Evolutionary conservation across 2,888 invertebrate genomes (phyloP).

Genomic region (Aleiodes testaceus): DNA sequence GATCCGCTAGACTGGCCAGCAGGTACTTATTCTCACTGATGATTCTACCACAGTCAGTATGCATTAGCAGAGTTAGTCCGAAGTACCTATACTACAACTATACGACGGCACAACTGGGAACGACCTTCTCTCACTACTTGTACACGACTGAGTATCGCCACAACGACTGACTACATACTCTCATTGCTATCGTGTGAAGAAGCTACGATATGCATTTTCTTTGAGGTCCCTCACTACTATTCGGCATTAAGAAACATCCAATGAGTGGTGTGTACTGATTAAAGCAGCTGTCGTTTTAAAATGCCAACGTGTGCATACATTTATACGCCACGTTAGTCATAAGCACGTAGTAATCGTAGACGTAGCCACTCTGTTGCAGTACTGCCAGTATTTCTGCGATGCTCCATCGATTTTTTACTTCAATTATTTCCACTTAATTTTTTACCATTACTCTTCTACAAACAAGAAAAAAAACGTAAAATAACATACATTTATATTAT

Average conservation of each 20-base stretch:
- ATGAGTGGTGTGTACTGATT: constrained; percentile 4
- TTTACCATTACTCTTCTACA: too few species aligned
- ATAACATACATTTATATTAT: too few species aligned
- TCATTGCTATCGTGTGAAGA: background rate
- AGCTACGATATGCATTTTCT: constrained; percentile 7
- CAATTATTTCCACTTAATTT: background rate
- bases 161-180: background rate
- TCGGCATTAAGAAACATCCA: background rate
- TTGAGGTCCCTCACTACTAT: constrained; percentile 11
- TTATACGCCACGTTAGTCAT: constrained; percentile 20
- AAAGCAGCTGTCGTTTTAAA: constrained; percentile 10
- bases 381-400: constrained; percentile 10
- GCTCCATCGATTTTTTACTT: constrained; percentile 6
- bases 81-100: background rate
- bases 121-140: constrained; percentile 32
- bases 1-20: constrained; percentile 30
- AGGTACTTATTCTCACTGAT: constrained; percentile 29
- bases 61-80: constrained; percentile 15
- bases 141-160: background rate
- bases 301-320: constrained; percentile 1
- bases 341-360: constrained; percentile 14
- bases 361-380: background rate
- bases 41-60: constrained; percentile 13
- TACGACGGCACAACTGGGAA: constrained; percentile 11
- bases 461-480: too few species aligned